Evolutionary conservation across 2,888 invertebrate species (phyloP).

Genomic region (Patella depressa): DNA sequence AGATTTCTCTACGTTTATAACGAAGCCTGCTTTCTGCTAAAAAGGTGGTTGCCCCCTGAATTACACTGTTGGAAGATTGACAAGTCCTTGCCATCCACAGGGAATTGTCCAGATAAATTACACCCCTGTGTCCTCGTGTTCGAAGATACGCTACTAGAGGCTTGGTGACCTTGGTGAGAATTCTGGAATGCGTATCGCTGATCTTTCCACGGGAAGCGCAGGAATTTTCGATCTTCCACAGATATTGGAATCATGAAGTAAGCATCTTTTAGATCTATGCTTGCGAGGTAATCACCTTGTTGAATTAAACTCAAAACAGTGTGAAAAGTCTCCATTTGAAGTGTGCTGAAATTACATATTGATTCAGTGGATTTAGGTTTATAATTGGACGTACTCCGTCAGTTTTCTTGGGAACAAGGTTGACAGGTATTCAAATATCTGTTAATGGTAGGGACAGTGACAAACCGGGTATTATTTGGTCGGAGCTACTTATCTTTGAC

Average conservation of each 20-base stretch:
- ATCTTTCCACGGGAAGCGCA: neutral
- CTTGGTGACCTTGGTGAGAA: neutral
- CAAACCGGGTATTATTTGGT: too few species aligned
- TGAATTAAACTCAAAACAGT: neutral
- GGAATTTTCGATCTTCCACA: neutral
- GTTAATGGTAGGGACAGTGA: too few species aligned
- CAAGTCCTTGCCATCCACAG: neutral
- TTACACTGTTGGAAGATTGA: neutral
- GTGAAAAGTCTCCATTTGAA: neutral
- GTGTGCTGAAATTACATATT: neutral
- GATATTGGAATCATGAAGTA: neutral
- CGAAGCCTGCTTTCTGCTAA: neutral
- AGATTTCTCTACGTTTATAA: neutral
- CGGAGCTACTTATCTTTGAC: too few species aligned
- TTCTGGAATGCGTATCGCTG: neutral
- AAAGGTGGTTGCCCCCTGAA: neutral
- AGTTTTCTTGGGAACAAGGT: neutral
- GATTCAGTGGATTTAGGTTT: neutral
- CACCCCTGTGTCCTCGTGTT: neutral
- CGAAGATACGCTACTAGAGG: neutral
- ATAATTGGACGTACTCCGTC: neutral
- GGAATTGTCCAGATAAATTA: neutral
- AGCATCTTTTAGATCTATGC: neutral
- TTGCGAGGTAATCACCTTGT: neutral
- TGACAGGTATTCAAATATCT: too few species aligned